Conservation (phyloP, 2,888 invertebrate genomes). For the Machimus rusticus region DNA sequence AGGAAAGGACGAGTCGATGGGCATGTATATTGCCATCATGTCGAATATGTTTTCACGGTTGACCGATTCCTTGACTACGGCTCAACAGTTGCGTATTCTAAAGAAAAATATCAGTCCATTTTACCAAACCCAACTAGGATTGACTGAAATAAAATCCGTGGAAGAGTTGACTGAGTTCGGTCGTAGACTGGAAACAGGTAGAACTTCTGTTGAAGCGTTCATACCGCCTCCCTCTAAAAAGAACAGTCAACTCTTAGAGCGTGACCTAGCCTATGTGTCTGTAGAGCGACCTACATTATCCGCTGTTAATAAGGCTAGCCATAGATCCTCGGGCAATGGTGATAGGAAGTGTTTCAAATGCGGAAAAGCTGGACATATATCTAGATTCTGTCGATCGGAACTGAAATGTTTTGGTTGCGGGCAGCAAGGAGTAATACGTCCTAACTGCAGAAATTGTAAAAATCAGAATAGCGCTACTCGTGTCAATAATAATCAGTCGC, state of each 20-base stretch:
- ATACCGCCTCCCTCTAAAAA: neutral
- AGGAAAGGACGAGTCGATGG: conserved; percentile 31
- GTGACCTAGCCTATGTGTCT: no score
- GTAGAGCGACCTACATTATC: neutral
- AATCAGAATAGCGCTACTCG: no score
- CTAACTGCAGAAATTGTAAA: neutral
- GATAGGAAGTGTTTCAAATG: neutral
- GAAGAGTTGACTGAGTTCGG: neutral
- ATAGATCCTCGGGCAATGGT: neutral
- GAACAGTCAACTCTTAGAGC: neutral
- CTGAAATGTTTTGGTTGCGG: neutral
- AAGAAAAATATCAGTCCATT: neutral
- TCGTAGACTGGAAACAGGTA: neutral
- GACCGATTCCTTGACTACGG: neutral
- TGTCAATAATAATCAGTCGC: no score
- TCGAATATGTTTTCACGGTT: neutral
- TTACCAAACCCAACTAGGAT: neutral
- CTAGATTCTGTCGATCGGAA: neutral
- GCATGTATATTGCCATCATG: conserved; percentile 26
- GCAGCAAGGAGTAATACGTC: neutral
- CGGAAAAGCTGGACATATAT: neutral
- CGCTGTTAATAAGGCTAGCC: neutral
- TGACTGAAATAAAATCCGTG: neutral
- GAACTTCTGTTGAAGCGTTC: neutral
- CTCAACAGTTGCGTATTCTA: neutral